A percentile compares a stretch with the other conserved stretches of the same genome.
Conservation (phyloP, 2,888 invertebrate species). For the Muscina levida region DNA sequence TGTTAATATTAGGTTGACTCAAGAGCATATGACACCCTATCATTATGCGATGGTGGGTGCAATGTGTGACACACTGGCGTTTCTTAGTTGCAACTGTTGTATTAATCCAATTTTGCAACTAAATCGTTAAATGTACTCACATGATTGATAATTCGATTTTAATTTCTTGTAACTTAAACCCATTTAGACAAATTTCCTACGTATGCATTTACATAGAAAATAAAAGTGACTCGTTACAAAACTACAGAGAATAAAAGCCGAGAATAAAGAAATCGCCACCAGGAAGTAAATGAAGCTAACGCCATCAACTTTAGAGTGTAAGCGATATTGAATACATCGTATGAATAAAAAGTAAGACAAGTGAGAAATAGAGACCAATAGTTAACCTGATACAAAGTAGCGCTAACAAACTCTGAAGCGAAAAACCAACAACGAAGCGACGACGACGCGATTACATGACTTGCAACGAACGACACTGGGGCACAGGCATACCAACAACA, state of each 20-base stretch:
- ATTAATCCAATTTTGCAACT: no score
- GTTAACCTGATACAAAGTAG: conserved; percentile 39
- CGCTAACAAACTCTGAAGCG: conserved; percentile 7
- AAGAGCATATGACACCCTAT: no score
- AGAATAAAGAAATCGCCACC: conserved; percentile 41
- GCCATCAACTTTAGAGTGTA: conserved; percentile 49
- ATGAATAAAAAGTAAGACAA: conserved; percentile 47
- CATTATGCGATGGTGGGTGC: no score
- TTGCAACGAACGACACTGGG: conserved; percentile 64
- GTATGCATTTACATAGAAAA: no score
- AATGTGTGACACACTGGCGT: no score
- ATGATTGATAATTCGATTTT: no score
- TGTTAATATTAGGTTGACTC: no score
- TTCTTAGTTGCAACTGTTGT: no score
- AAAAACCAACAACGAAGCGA: conserved; percentile 9
- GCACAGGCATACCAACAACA: conserved; percentile 59
- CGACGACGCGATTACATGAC: conserved; percentile 24
- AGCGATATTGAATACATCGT: conserved; percentile 60
- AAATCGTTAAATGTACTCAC: no score
- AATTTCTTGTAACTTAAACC: no score
- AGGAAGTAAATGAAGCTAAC: conserved; percentile 58
- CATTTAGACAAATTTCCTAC: no score
- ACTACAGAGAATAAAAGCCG: conserved; percentile 22
- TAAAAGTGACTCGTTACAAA: conserved; percentile 62
- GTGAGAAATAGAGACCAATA: conserved; percentile 46